A percentile compares a stretch with the other conserved stretches of the same genome.
These are phyloP conservation scores for Drosophila tripunctata DNA, from an alignment of 2,888 invertebrate genomes.

Conservation along the genomic window DNA sequence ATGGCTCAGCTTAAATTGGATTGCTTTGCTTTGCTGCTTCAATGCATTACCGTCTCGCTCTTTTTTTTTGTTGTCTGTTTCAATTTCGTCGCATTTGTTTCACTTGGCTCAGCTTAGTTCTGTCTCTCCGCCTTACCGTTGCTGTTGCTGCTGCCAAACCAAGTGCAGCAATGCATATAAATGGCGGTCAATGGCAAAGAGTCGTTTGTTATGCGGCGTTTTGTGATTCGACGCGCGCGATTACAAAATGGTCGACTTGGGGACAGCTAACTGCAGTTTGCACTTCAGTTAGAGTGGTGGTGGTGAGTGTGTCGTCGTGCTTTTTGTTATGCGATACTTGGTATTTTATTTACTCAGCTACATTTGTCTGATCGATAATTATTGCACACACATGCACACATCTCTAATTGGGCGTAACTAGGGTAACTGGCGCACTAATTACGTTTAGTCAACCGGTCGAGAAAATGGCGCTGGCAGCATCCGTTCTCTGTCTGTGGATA, in stretches of 20 bases:
- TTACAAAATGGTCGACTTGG: constrained; percentile 45
- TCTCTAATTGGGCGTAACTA: neutral
- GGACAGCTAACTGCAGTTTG: neutral
- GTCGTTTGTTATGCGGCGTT: constrained; percentile 51
- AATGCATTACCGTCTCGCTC: neutral
- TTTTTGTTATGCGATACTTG: neutral
- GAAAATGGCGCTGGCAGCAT: constrained; percentile 12
- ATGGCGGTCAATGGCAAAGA: constrained; percentile 57
- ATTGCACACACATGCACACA: neutral
- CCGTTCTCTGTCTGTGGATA: constrained; percentile 23
- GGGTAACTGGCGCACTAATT: constrained; percentile 32
- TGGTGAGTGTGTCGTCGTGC: neutral
- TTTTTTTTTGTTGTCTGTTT: constrained; percentile 51
- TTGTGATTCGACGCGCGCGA: constrained; percentile 37
- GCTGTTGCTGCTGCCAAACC: neutral
- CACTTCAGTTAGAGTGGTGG: neutral
- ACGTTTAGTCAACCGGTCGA: constrained; percentile 10
- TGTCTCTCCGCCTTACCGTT: neutral
- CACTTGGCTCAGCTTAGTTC: constrained; percentile 16
- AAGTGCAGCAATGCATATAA: constrained; percentile 69
- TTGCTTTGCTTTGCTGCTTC: constrained; percentile 22
- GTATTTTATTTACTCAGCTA: too few relatives aligned
- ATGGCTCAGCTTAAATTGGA: constrained; percentile 32
- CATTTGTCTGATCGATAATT: neutral
- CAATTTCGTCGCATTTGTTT: constrained; percentile 64